Base-by-base conservation (phyloP, 2,888 invertebrate genomes). In the Nemurella pictetii region DNA sequence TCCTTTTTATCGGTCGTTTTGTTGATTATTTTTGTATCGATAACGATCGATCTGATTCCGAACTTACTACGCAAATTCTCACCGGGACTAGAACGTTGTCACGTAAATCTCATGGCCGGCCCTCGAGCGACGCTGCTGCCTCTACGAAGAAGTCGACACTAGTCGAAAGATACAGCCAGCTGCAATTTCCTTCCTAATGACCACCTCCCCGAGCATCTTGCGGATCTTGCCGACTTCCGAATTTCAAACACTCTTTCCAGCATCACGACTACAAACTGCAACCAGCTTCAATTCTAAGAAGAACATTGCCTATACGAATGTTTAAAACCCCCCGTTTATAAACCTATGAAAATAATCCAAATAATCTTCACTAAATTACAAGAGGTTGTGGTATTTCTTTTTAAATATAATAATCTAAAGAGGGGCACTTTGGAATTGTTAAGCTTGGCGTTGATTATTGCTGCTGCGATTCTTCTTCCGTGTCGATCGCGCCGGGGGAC, bases 401-500 rank as follows among this genome's bases (percentile, higher is more conserved):
- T 83, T 84, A 85, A 85, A 84, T 75, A 75, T 27, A 27, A 75
- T 75, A 27, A 27, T 85, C 35, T 84, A 85, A 27, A 82, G 86
- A 85, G 85, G 84, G 78, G 84, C 84, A 82, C 35, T 30, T 36
- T 85, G 81, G 85, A 85, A 85, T 80, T 85, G 80, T 83, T 84
- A 84, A 84, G 78, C 78, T 84, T 84, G 35, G 78, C 55, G 26
- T 85, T 85, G 84, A 84, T 87, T 87, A 87, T 87, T 86, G 87
- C 85, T 95, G 95, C 88, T 95, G 95, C 87, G 91, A 92, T 90
- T 94, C 93, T 90, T 96, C 95, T 90, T 95, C 95, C 86, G 95
- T 95, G 90, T 96, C 96, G 88, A 96, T 94, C 87, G 96, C 96
- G 90, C 95, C 96, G 87, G 96, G 96, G 89, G 96, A 96, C 88